Percentiles rank a stretch among this genome's conserved stretches.
Evolutionary conservation across 2,797 vertebrate species (phyloP).

Genomic region (Galago senegalensis): DNA sequence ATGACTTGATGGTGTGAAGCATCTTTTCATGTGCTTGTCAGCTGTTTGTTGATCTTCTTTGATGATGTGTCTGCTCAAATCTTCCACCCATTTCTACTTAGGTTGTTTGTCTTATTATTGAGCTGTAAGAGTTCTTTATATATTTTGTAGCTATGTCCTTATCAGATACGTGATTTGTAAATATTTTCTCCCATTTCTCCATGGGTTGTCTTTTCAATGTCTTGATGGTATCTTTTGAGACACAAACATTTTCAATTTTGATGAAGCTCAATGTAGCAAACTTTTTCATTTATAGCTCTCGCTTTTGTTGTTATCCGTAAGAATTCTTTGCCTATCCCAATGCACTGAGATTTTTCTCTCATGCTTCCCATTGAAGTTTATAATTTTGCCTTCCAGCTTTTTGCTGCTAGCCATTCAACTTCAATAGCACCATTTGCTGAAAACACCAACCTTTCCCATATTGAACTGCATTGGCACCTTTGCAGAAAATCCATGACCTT

Average conservation of each 20-base stretch:
- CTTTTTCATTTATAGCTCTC: not conserved
- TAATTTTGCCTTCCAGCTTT: constrained; percentile 24
- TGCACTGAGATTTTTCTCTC: constrained; percentile 12
- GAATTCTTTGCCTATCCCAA: not conserved
- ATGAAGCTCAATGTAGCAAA: not conserved
- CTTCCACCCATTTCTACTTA: not conserved
- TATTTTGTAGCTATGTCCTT: not conserved
- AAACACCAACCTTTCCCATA: not conserved
- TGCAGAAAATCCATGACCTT: constrained; percentile 16
- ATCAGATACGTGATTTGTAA: not conserved
- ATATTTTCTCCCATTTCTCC: constrained; percentile 22
- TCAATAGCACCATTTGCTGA: not conserved
- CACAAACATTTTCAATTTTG: constrained; percentile 37
- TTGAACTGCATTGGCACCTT: not conserved
- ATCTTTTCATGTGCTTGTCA: constrained; percentile 23
- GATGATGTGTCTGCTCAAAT: constrained; percentile 14
- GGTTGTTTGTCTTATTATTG: not conserved
- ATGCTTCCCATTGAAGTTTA: not conserved
- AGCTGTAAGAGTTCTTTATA: not conserved
- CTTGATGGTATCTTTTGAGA: not conserved
- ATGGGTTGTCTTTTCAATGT: not conserved
- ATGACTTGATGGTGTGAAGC: not conserved
- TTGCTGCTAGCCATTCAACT: not conserved
- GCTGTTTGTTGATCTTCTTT: not conserved
- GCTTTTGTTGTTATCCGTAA: constrained; percentile 9